Evolutionary conservation across 2,888 invertebrate species (phyloP).

Genomic region (Tachystola acroxantha): DNA sequence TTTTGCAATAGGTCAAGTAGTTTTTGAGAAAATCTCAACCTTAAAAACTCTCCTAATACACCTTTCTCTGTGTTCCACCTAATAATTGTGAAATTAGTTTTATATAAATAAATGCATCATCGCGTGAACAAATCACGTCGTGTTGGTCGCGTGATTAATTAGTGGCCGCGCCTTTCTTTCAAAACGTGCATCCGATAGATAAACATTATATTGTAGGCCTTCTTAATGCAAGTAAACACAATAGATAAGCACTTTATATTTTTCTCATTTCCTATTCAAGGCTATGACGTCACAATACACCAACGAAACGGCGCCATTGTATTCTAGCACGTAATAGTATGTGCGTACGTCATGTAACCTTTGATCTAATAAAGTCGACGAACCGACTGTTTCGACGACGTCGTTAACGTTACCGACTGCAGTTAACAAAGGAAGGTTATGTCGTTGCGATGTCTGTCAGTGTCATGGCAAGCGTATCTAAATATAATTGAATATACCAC

Average conservation of each 20-base stretch:
- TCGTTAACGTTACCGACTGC: background rate
- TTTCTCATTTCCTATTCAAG: background rate
- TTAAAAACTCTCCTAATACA: too few relatives aligned
- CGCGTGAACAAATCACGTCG: too few relatives aligned
- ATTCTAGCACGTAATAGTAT: background rate
- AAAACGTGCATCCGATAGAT: too few relatives aligned
- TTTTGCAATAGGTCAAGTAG: too few relatives aligned
- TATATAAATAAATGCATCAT: too few relatives aligned
- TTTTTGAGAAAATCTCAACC: too few relatives aligned
- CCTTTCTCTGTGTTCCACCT: too few relatives aligned
- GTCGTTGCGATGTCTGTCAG: background rate
- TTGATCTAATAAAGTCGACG: slow-evolving; percentile 13
- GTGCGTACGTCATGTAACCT: slow-evolving; percentile 8
- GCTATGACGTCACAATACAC: background rate
- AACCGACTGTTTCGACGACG: slow-evolving; percentile 9
- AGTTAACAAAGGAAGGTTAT: background rate
- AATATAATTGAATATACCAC: too few relatives aligned
- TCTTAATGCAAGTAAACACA: background rate
- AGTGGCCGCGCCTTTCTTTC: too few relatives aligned
- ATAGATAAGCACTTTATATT: background rate
- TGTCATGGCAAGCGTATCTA: too few relatives aligned
- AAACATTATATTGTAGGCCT: background rate
- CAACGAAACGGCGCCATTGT: background rate
- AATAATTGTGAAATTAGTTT: too few relatives aligned
- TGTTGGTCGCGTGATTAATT: too few relatives aligned